Evolutionary conservation across 1,140 invertebrate genomes (phyloP).

Genomic region (Lucilia sericata): DNA sequence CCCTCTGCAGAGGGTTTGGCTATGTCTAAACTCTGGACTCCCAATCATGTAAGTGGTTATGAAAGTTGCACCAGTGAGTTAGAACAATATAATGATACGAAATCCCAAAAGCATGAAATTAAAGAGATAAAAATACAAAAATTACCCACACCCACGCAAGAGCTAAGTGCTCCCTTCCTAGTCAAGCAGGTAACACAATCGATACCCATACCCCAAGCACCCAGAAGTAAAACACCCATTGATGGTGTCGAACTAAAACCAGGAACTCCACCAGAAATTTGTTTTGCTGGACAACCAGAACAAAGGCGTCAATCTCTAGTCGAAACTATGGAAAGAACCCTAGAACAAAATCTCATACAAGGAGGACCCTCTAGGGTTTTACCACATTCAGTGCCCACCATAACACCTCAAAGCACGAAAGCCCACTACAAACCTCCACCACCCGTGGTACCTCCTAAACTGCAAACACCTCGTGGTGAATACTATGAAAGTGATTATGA

Average conservation of each 20-base stretch:
- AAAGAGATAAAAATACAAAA: constrained; percentile 64
- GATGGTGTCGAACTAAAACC: constrained; percentile 71
- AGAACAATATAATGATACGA: constrained; percentile 51
- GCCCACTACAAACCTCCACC: constrained; percentile 65
- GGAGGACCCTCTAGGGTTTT: constrained; percentile 70
- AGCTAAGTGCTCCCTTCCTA: constrained; percentile 70
- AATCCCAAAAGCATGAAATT: constrained; percentile 54
- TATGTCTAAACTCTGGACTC: constrained; percentile 75
- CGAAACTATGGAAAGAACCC: constrained; percentile 72
- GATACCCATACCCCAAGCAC: constrained; percentile 69
- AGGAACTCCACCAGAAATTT: constrained; percentile 76
- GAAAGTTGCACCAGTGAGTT: constrained; percentile 51
- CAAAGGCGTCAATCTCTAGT: constrained; percentile 70
- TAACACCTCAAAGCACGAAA: constrained; percentile 46
- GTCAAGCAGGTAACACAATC: constrained; percentile 68
- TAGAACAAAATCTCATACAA: constrained; percentile 71
- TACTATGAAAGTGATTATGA: constrained; percentile 79
- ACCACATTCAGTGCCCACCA: constrained; percentile 69
- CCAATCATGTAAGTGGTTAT: constrained; percentile 53
- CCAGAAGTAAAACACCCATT: constrained; percentile 52
- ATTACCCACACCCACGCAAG: constrained; percentile 61
- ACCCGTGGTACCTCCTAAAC: constrained; percentile 74
- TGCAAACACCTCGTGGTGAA: constrained; percentile 70
- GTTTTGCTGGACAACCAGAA: constrained; percentile 67
- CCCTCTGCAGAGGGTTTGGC: constrained; percentile 73